These are phyloP conservation scores for Cromileptes altivelis DNA, from an alignment of 2,113 vertebrate species.

Conservation along the genomic window DNA sequence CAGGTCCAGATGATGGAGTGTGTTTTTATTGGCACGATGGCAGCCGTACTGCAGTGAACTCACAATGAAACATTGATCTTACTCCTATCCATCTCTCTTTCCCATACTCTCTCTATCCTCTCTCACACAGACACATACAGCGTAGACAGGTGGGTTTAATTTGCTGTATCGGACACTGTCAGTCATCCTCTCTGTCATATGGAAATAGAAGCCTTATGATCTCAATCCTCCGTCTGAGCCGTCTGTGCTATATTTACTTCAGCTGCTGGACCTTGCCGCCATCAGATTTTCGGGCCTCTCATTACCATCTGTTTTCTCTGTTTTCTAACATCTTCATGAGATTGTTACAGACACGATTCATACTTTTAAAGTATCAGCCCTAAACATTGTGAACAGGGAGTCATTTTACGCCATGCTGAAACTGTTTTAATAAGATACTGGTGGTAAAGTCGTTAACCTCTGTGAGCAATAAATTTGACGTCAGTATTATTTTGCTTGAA, in stretches of 20 bases:
- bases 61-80: slow-evolving; percentile 70
- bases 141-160: slow-evolving; percentile 72
- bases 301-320: slow-evolving; percentile 50
- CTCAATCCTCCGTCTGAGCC: slow-evolving; percentile 64
- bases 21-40: slow-evolving; percentile 75
- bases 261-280: slow-evolving; percentile 28
- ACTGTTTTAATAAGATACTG: slow-evolving; percentile 26
- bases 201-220: slow-evolving; percentile 74
- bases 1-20: slow-evolving; percentile 64
- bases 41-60: slow-evolving; percentile 53
- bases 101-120: background rate
- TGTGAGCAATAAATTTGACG: slow-evolving; percentile 23
- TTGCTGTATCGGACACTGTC: slow-evolving; percentile 67
- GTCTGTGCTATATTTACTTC: slow-evolving; percentile 64
- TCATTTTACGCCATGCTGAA: slow-evolving; percentile 14
- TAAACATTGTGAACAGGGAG: background rate
- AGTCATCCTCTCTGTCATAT: slow-evolving; percentile 68
- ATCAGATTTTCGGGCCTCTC: background rate
- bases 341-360: slow-evolving; percentile 35
- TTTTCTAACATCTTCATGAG: slow-evolving; percentile 43
- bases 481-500: slow-evolving; percentile 41
- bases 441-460: slow-evolving; percentile 47
- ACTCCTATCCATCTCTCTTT: slow-evolving; percentile 40
- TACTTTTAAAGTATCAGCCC: slow-evolving; percentile 15
- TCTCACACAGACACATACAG: slow-evolving; percentile 23